Evolutionary conservation across 2,888 invertebrate species (phyloP).

Genomic region (Trisateles emortualis): DNA sequence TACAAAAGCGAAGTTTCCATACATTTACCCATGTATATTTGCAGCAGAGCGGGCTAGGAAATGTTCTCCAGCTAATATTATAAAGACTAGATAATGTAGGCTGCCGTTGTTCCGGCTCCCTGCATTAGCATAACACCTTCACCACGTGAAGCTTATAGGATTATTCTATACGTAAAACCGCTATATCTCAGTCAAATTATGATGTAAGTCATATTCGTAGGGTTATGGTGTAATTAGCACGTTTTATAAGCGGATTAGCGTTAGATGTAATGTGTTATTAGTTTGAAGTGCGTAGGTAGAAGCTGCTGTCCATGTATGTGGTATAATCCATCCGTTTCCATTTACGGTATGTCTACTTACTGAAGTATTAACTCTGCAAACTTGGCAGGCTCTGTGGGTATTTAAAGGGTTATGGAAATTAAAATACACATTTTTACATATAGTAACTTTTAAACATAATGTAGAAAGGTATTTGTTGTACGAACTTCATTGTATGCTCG

Average conservation of each 20-base stretch:
- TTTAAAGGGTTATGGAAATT: too few relatives aligned
- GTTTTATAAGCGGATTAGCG: conserved; percentile 14
- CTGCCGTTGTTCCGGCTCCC: conserved; percentile 34
- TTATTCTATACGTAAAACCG: conserved; percentile 17
- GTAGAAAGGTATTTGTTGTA: too few relatives aligned
- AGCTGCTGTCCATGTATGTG: conserved; percentile 6
- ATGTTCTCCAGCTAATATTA: conserved; percentile 4
- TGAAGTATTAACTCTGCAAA: too few relatives aligned
- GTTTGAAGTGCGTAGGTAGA: conserved; percentile 12
- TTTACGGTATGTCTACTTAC: not conserved
- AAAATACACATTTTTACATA: too few relatives aligned
- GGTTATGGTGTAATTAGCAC: conserved; percentile 9
- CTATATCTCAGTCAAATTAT: conserved; percentile 13
- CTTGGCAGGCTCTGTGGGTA: too few relatives aligned
- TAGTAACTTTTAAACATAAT: too few relatives aligned
- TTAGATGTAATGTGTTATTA: conserved; percentile 6
- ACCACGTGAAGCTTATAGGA: conserved; percentile 36
- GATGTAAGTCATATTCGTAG: conserved; percentile 13
- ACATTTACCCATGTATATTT: not conserved
- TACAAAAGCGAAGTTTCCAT: conserved; percentile 2
- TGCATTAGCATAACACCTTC: conserved; percentile 53
- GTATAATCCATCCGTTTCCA: not conserved
- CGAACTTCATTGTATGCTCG: too few relatives aligned
- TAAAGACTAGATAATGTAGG: conserved; percentile 32
- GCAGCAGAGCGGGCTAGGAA: conserved; percentile 3